These are phyloP conservation scores for Macrotrachela quadricornifera DNA, from an alignment of 1,140 invertebrate genomes.

Conservation along the genomic window DNA sequence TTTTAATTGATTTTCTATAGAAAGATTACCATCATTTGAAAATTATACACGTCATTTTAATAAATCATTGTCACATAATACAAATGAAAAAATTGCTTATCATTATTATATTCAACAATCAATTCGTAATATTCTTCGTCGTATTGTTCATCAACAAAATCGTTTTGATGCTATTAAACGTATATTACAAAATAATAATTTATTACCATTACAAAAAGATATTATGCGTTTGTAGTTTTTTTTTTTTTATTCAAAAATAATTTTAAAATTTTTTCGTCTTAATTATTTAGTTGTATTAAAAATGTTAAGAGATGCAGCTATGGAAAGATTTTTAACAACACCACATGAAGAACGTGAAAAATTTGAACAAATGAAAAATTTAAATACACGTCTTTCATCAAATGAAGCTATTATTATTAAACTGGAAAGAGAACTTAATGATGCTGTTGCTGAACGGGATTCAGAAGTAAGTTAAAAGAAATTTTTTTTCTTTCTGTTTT, in stretches of 20 bases:
- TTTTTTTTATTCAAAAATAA: too few species aligned
- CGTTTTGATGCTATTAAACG: too few species aligned
- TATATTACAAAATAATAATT: too few species aligned
- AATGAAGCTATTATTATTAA: slow-evolving; percentile 23
- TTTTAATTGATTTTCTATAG: too few species aligned
- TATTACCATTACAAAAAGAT: too few species aligned
- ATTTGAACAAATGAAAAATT: slow-evolving; percentile 20
- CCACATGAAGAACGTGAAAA: slow-evolving; percentile 25
- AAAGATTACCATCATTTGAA: not conserved
- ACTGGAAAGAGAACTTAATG: slow-evolving; percentile 20
- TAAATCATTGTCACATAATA: not conserved
- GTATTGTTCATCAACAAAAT: too few species aligned
- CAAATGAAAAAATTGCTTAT: too few species aligned
- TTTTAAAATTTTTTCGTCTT: too few species aligned
- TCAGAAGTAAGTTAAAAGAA: slow-evolving; percentile 16
- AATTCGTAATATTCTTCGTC: too few species aligned
- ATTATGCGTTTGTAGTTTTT: too few species aligned
- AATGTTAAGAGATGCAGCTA: slow-evolving; percentile 21
- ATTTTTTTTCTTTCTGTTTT: not conserved
- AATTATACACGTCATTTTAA: not conserved
- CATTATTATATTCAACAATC: too few species aligned
- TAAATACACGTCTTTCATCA: slow-evolving; percentile 18
- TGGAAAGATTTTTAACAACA: slow-evolving; percentile 22
- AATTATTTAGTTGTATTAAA: slow-evolving; percentile 8
- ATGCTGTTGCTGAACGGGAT: slow-evolving; percentile 23